Evolutionary conservation across 2,888 invertebrate species (phyloP), one percentile per base, ranked within the genome.

Genomic region (Thereva unica): DNA sequence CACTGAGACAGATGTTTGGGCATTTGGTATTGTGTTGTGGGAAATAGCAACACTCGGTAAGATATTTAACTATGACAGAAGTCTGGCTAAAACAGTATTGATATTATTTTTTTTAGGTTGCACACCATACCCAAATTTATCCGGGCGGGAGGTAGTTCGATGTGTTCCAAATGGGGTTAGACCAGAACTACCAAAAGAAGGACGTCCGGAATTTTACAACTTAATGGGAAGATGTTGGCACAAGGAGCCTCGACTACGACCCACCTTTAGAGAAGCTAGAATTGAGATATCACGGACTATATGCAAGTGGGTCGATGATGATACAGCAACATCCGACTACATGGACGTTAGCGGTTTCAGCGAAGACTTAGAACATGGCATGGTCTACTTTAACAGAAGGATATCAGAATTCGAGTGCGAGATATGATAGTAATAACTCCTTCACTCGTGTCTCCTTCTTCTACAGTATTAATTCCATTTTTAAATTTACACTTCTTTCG

Each of bases 11-110:
- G 93, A 93, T 74, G 91, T 93, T 4, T 93, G 93, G 93, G 91
- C 92, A 42, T 93, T 91, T 75, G 93, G 93, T 12, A 91, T 93
- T 61, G 84, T 93, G 47, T 83, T 93, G 73, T 93, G 93, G 93
- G 93, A 93, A 81, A 92, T 93, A 69, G 91, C 92, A 47, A 92
- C 93, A 6, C 83, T 93, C 73, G 92, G 92, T 89, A 73, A 70
- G 75, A 64, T 35, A 23, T 57, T 61, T 4, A n/a, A 34, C 40
- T 49, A 7, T 47, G 7, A 35, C 2, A 8, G 10, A 49, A 45
- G 45, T 6, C 40, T 40, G 8, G 9, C 1, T 54, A 8, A 23
- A 53, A 6, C 35, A 49, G 12, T 35, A 35, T 37, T 38, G n/a
- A 40, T 40, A 59, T 41, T 56, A 6, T 7, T 5, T 38, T 8